Percentiles rank a stretch among this genome's conserved stretches.
Conservation (phyloP, 2,797 vertebrate genomes). For the Artibeus jamaicensis region DNA sequence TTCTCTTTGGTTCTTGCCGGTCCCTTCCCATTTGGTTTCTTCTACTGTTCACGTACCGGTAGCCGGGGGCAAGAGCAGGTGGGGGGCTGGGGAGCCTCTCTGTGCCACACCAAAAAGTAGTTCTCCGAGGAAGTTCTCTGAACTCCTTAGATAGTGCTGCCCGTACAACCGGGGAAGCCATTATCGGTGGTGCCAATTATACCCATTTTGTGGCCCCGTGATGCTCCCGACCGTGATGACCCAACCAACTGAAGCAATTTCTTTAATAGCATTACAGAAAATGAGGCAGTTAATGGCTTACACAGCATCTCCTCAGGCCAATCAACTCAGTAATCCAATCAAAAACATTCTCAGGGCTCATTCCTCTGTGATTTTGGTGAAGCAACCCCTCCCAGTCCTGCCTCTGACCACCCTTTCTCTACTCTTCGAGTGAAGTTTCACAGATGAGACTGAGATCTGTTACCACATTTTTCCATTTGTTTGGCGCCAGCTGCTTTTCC, state of each 20-base stretch:
- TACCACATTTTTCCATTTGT: neutral
- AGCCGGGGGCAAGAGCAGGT: neutral
- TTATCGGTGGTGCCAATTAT: neutral
- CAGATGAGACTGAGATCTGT: neutral
- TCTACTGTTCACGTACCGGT: neutral
- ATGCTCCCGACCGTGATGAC: neutral
- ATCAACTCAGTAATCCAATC: neutral
- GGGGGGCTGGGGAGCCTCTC: fast-evolving
- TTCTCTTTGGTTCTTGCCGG: neutral
- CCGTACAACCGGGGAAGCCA: too few relatives aligned
- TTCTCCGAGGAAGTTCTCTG: neutral
- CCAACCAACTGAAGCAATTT: neutral
- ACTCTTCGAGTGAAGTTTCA: neutral
- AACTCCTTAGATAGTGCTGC: neutral
- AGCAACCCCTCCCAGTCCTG: neutral
- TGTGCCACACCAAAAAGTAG: neutral
- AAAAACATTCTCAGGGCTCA: neutral
- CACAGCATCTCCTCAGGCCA: neutral
- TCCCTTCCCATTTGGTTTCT: neutral
- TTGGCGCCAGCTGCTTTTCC: neutral
- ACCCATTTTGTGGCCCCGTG: neutral
- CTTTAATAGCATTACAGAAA: neutral
- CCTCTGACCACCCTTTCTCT: neutral
- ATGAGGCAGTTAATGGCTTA: neutral
- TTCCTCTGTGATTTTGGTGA: neutral